Evolutionary conservation across 2,113 vertebrate species (phyloP), one percentile per base, ranked within the genome.

Genomic region (Camelus dromedarius): DNA sequence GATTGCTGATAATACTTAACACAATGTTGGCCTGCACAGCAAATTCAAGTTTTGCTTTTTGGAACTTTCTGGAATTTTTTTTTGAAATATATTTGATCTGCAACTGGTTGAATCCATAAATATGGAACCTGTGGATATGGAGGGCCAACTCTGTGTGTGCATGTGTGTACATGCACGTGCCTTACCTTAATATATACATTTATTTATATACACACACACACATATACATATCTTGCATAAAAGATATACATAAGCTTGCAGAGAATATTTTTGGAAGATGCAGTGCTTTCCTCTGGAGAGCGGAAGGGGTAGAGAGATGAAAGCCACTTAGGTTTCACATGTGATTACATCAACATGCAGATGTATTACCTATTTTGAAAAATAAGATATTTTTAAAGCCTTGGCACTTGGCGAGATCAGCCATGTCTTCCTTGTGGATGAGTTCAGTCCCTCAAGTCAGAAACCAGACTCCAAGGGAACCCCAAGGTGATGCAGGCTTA

Each of bases 161-260:
- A 1, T 3, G 1, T 7, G 19, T 38, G 19, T 56, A 11, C 20
- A 2, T 50, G 26, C 62, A 2, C 70, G 2, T 54, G 8, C n/a
- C 2, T 85, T 94, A 28, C 35, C 64, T 75, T n/a, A 67, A n/a
- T 92, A 52, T 20, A 35, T 35, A 73, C 2, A 24, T 54, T 15
- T 20, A 77, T n/a, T 11, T 22, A n/a, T 52, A 52, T 12, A 46
- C 50, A 76, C 28, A 76, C n/a, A 52, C 52, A n/a, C 30, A 54
- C 54, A n/a, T 77, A 5, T n/a, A 77, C 6, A 77, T n/a, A 77
- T 5, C 7, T 79, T 26, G 32, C n/a, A 56, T 52, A 79, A 79
- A 56, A 24, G 15, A 79, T 22, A 79, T 26, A 54, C 24, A 8
- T 24, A 79, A 35, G 52, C 12, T 35, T 56, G 20, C 52, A 56